Conservation (phyloP, 2,888 invertebrate genomes). For the Argynnis bischoffii region DNA sequence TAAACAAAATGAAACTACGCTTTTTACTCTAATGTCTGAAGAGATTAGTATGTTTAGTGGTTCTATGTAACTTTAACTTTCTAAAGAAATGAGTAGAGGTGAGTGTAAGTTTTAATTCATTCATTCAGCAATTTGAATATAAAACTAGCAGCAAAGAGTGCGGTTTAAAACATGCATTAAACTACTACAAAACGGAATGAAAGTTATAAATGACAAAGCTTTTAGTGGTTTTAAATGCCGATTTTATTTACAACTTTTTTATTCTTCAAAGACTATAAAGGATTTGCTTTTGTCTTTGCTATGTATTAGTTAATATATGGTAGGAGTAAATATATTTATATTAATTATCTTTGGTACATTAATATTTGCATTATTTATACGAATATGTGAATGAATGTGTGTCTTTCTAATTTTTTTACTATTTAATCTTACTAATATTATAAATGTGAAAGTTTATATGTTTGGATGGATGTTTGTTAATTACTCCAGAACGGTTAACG, state of each 20-base stretch:
- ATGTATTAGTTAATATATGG: neutral
- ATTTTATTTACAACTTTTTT: conserved; percentile 19
- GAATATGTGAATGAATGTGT: no score
- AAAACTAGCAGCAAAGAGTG: conserved; percentile 19
- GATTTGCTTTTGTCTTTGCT: neutral
- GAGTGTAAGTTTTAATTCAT: conserved; percentile 37
- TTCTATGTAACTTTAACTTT: conserved; percentile 28
- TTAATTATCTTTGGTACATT: no score
- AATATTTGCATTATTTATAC: no score
- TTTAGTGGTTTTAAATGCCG: conserved; percentile 23
- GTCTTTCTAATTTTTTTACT: no score
- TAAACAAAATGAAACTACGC: neutral
- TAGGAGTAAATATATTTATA: neutral
- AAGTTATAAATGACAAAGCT: conserved; percentile 22
- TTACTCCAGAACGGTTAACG: no score
- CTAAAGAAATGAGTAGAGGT: conserved; percentile 30
- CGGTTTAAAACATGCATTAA: conserved; percentile 21
- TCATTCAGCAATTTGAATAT: conserved; percentile 32
- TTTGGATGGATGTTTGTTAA: no score
- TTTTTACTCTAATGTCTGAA: conserved; percentile 15
- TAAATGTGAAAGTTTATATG: no score
- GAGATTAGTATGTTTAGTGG: conserved; percentile 31
- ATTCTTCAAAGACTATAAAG: neutral
- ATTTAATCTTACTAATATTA: no score
- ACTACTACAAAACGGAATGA: conserved; percentile 16